Evolutionary conservation across 2,113 vertebrate genomes (phyloP), one percentile per base, ranked within the genome.

Genomic region (Meleagris gallopavo): DNA sequence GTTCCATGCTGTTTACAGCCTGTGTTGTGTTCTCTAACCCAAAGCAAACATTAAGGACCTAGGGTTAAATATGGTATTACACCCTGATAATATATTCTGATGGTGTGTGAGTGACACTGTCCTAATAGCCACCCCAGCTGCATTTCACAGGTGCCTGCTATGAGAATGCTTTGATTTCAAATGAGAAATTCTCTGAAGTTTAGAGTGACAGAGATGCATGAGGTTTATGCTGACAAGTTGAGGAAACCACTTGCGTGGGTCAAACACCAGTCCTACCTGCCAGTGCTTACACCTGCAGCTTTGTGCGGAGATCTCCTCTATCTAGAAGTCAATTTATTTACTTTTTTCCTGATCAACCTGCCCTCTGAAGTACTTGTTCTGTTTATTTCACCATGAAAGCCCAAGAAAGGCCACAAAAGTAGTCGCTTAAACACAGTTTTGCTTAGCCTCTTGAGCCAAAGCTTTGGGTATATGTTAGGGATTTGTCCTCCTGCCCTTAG

Each of bases 341-440:
- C 46, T 88, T 36, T 50, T 86, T 88, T 62, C 27, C 58, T 88
- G 58, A 58, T 69, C 43, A 43, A n/a, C 19, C 66, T 88, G 34
- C 15, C 62, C 43, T 83, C 78, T 81, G 55, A 84, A 89, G 30
- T 75, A n/a, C 10, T 64, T 75, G 25, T 36, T 61, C 41, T n/a
- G 48, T 60, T 73, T 86, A 46, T 93, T 94, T 87, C 87, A 81
- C 27, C 6, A 5, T 1, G 10, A 45, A 82, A 93, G 60, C 67
- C 81, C 38, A 81, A 66, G 40, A 62, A 66, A 75, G 52, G 65
- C 8, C 62, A 54, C 48, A 83, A 7, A 3, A 74, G n/a, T 38
- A 6, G 73, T 67, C 46, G 93, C 67, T 87, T 62, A 75, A 87
- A 94, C 52, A 60, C 86, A 86, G 55, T 95, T 96, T 94, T 73